Conservation (phyloP, 2,888 invertebrate genomes). For the Sabatieria punctata region DNA sequence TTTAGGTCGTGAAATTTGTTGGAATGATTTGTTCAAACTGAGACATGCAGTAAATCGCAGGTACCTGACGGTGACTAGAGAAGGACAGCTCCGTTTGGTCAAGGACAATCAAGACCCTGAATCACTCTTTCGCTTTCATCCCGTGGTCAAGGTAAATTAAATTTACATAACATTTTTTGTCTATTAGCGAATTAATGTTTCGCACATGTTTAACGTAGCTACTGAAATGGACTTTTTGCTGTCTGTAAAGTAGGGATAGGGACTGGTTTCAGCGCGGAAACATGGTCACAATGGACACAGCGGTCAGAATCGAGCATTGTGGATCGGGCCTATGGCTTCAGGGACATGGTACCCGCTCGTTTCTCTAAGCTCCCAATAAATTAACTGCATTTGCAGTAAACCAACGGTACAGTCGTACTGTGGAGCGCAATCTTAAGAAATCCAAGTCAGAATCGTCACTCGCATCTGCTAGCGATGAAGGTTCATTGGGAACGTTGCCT, state of each 20-base stretch:
- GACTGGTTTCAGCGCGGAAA: constrained; percentile 28
- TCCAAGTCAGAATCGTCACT: neutral
- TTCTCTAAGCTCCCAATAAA: too few relatives aligned
- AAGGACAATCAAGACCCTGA: constrained; percentile 26
- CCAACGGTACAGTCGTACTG: too few relatives aligned
- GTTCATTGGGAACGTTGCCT: neutral
- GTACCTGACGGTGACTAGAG: constrained; percentile 28
- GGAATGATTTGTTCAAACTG: constrained; percentile 32
- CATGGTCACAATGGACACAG: constrained; percentile 32
- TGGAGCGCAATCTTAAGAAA: too few relatives aligned
- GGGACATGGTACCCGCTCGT: constrained; percentile 22
- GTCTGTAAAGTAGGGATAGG: too few relatives aligned
- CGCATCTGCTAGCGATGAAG: neutral
- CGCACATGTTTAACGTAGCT: too few relatives aligned
- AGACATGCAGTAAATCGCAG: constrained; percentile 30
- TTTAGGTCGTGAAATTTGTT: constrained; percentile 27
- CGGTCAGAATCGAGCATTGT: constrained; percentile 31
- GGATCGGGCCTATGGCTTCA: constrained; percentile 31
- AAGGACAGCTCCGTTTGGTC: constrained; percentile 23
- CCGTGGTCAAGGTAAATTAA: constrained; percentile 29
- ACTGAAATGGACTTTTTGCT: too few relatives aligned
- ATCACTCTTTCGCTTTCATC: constrained; percentile 31
- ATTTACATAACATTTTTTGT: constrained; percentile 4
- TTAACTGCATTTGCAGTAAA: too few relatives aligned
- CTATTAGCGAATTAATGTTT: too few relatives aligned